These are phyloP conservation scores for Circaetus cinerascens DNA, from an alignment of 2,113 vertebrate species.

Conservation along the genomic window DNA sequence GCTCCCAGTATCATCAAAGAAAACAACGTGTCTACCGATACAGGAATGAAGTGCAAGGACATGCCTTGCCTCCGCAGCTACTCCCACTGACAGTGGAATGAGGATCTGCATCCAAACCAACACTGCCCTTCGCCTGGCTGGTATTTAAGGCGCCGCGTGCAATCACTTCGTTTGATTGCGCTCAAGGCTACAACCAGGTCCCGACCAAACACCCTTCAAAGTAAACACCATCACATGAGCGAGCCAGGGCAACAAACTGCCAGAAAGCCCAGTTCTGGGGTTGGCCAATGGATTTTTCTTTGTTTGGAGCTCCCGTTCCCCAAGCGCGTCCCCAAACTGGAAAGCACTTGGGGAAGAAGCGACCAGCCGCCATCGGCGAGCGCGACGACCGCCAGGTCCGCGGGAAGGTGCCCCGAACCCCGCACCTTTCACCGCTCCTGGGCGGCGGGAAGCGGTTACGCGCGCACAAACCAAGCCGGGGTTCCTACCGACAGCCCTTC, in stretches of 20 bases:
- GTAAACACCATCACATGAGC: not conserved
- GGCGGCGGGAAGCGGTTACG: not conserved
- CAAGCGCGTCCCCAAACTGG: not conserved
- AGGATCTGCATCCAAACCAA: not conserved
- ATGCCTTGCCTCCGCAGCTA: not conserved
- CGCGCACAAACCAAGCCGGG: not conserved
- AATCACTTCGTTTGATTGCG: fast-evolving
- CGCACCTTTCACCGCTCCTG: not conserved
- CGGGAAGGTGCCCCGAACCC: not conserved
- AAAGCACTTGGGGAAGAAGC: not conserved
- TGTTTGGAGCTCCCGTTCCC: not conserved
- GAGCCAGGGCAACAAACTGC: not conserved
- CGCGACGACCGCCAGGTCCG: not conserved
- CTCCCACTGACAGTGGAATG: not conserved
- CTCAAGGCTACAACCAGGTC: not conserved
- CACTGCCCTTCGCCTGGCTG: not conserved
- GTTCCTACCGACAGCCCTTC: not conserved
- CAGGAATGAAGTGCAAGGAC: not conserved
- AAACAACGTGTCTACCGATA: not conserved
- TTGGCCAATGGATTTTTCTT: not conserved
- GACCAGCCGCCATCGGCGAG: fast-evolving
- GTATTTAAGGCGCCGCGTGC: not conserved
- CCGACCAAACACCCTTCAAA: not conserved
- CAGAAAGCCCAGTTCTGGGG: not conserved
- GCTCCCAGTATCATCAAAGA: not conserved